phyloP scores from a whole-genome alignment of 1,140 invertebrate genomes.

The Drosophila micromelanica region DNA sequence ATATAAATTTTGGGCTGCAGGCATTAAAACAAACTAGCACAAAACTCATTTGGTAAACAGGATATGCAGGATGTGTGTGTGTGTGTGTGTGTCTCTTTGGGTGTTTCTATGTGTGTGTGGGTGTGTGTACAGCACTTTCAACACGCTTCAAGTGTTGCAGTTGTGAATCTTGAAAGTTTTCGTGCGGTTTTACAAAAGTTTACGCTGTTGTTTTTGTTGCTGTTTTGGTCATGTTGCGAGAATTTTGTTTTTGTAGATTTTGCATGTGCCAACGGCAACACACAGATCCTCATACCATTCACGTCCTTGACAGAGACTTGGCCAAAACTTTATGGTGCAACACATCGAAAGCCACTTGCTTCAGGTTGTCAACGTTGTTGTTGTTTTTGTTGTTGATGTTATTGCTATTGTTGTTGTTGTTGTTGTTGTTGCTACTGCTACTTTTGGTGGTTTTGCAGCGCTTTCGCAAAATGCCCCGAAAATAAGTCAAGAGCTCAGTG shows the following conservation, averaged over 20 bases:
- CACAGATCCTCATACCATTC: conserved; percentile 22
- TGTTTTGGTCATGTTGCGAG: conserved; percentile 62
- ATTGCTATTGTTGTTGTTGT: conserved; percentile 1
- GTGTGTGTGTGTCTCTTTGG: conserved; percentile 5
- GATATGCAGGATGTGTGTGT: conserved; percentile 63
- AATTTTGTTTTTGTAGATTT: conserved; percentile 47
- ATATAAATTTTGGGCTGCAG: conserved; percentile 46
- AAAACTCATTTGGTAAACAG: conserved; percentile 78
- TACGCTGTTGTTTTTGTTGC: conserved; percentile 28
- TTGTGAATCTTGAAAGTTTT: conserved; percentile 78
- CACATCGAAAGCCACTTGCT: conserved; percentile 65
- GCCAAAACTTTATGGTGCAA: conserved; percentile 56
- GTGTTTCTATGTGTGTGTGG: conserved; percentile 7
- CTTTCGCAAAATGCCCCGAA: background rate
- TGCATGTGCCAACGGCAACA: conserved; percentile 28
- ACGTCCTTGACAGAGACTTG: conserved; percentile 51
- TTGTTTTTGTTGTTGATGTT: conserved; percentile 20
- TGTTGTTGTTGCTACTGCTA: conserved; percentile 22
- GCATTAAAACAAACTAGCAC: conserved; percentile 70
- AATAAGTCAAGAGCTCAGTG: conserved; percentile 21
- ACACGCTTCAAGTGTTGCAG: conserved; percentile 71
- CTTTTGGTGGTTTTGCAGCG: conserved; percentile 13
- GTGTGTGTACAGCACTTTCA: conserved; percentile 50
- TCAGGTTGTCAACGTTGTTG: conserved; percentile 19
- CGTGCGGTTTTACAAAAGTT: conserved; percentile 61